phyloP scores from a whole-genome alignment of 30 jellyfish, hydroid and myxozoan species.

The Calvadosia cruxmelitensis region DNA sequence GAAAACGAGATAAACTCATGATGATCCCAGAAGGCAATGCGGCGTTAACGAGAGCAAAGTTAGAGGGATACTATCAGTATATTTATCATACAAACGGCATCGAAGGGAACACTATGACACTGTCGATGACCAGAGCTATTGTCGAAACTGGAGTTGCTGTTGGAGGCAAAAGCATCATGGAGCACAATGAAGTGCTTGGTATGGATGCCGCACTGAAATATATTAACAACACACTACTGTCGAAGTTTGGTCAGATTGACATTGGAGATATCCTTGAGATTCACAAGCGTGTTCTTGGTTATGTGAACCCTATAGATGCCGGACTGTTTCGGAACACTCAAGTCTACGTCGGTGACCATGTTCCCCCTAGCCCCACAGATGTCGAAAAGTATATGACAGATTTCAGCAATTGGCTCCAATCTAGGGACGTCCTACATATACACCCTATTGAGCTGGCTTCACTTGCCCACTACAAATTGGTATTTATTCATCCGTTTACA shows the following conservation, averaged over 20 bases:
- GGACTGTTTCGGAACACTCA: conserved; percentile 79
- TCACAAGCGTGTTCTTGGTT: conserved; percentile 86
- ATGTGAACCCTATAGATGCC: conserved; percentile 87
- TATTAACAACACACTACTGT: conserved; percentile 60
- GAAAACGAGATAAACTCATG: conserved; percentile 72
- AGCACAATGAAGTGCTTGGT: conserved; percentile 89
- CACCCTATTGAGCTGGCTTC: conserved; percentile 86
- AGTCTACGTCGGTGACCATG: conserved; percentile 87
- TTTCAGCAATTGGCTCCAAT: conserved; percentile 56
- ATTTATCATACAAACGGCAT: conserved; percentile 88
- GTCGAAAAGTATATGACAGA: conserved; percentile 59
- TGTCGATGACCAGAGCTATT: conserved; percentile 95
- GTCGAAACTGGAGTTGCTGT: conserved; percentile 90
- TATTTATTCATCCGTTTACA: conserved; percentile 69
- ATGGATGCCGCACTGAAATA: conserved; percentile 77
- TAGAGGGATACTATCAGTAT: conserved; percentile 74
- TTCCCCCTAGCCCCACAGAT: conserved; percentile 80
- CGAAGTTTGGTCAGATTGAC: conserved; percentile 51
- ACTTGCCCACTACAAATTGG: conserved; percentile 73
- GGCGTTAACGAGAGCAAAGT: conserved; percentile 78
- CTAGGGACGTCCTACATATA: conserved; percentile 47
- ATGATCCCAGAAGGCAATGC: conserved; percentile 89
- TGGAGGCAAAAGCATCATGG: conserved; percentile 91
- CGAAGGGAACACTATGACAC: conserved; percentile 96
- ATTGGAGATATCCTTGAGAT: conserved; percentile 65